Conservation (phyloP, 2,888 invertebrate species). For the Hirtodrosophila trivittata region DNA sequence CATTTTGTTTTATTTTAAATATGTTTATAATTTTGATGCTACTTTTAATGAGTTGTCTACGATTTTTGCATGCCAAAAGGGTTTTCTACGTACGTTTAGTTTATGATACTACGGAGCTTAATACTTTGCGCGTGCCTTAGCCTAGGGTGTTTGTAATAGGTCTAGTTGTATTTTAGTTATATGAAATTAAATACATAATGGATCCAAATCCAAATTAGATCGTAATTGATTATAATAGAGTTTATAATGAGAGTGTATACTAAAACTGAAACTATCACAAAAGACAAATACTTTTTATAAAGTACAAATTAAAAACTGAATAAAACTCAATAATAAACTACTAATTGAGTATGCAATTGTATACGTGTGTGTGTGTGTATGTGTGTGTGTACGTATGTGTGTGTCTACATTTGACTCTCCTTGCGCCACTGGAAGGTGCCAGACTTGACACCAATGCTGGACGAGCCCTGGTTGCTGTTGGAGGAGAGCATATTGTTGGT, state of each 20-base stretch:
- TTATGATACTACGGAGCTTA: slow-evolving; percentile 49
- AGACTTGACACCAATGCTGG: slow-evolving; percentile 84
- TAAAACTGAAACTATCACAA: slow-evolving; percentile 80
- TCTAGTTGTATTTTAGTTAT: slow-evolving; percentile 45
- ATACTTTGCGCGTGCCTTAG: slow-evolving; percentile 70
- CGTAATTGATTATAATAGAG: too few species aligned
- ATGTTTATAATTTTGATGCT: slow-evolving; percentile 42
- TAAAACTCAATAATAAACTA: slow-evolving; percentile 41
- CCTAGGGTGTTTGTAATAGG: slow-evolving; percentile 52
- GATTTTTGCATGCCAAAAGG: slow-evolving; percentile 18
- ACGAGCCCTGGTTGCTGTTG: slow-evolving; percentile 84
- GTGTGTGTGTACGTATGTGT: slow-evolving; percentile 12
- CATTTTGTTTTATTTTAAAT: slow-evolving; percentile 16
- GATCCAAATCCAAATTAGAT: slow-evolving; percentile 32
- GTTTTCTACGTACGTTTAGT: slow-evolving; percentile 42
- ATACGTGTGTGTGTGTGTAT: slow-evolving; percentile 20
- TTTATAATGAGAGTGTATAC: slow-evolving; percentile 56
- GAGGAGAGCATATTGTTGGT: slow-evolving; percentile 84
- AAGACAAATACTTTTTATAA: slow-evolving; percentile 72
- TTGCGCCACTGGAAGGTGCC: slow-evolving; percentile 84
- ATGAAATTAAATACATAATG: slow-evolving; percentile 39
- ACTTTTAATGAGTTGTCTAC: slow-evolving; percentile 21
- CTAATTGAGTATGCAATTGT: slow-evolving; percentile 48
- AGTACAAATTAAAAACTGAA: slow-evolving; percentile 61
- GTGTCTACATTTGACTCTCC: slow-evolving; percentile 84